Percentiles rank a stretch among this genome's conserved stretches.
Conservation (phyloP, 1,140 invertebrate genomes). For the Caenorhabditis tropicalis region DNA sequence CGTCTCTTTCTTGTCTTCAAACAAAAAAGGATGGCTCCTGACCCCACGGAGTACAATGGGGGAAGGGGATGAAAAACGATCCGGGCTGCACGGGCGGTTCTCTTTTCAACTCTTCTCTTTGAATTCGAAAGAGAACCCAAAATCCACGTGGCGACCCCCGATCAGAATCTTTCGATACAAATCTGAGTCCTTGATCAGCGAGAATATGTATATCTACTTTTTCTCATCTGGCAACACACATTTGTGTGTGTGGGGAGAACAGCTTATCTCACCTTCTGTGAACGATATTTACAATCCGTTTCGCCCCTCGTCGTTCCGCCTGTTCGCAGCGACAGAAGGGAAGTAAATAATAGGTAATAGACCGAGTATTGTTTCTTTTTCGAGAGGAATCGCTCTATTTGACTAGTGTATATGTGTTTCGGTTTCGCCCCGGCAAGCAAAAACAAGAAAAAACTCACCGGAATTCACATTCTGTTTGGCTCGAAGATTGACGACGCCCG, state of each 20-base stretch:
- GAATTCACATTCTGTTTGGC: conserved; percentile 46
- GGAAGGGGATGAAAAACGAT: conserved; percentile 6
- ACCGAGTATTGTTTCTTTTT: not conserved
- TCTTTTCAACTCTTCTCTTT: not conserved
- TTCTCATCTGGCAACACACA: not conserved
- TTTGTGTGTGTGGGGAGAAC: not conserved
- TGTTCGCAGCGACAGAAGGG: not conserved
- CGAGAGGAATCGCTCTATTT: not conserved
- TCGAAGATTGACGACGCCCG: not conserved
- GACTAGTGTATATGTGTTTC: not conserved
- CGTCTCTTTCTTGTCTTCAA: too few relatives aligned
- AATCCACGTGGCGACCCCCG: too few relatives aligned
- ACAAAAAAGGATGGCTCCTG: not conserved
- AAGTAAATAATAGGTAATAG: not conserved
- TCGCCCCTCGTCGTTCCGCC: not conserved
- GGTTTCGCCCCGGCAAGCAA: not conserved
- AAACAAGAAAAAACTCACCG: not conserved
- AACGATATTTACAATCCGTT: not conserved
- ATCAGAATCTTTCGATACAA: not conserved
- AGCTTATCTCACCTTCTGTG: conserved; percentile 35
- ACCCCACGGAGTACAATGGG: not conserved
- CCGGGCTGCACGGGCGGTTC: not conserved
- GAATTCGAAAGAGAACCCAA: too few relatives aligned
- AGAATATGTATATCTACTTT: too few relatives aligned
- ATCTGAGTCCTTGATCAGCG: conserved; percentile 22